These are phyloP conservation scores for Malurus splendens DNA, from an alignment of 2,797 vertebrate genomes.

Conservation along the genomic window DNA sequence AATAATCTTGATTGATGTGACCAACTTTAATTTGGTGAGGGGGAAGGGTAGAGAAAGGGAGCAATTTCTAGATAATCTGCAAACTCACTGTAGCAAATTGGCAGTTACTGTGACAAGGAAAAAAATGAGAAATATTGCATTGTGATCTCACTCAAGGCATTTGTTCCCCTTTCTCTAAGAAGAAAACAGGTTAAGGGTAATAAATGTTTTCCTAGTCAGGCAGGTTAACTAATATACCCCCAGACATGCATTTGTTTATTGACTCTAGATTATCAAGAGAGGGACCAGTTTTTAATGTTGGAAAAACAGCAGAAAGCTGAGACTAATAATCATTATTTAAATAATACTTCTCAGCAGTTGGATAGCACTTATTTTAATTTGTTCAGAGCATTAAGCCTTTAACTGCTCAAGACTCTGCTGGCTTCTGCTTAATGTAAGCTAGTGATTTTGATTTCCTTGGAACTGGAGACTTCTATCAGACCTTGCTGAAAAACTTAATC, in stretches of 20 bases:
- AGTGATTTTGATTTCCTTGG: not conserved
- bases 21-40: constrained; percentile 29
- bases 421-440: not conserved
- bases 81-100: not conserved
- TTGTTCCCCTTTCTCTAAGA: not conserved
- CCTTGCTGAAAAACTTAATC: not conserved
- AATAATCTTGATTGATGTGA: constrained; percentile 44
- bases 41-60: not conserved
- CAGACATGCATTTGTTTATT: not conserved
- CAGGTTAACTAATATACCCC: not conserved
- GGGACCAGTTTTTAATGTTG: not conserved
- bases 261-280: not conserved
- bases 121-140: not conserved
- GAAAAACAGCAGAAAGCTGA: not conserved
- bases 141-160: not conserved
- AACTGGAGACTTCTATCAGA: not conserved
- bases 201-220: not conserved
- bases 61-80: not conserved
- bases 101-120: not conserved
- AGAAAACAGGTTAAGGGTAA: not conserved
- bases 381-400: not conserved
- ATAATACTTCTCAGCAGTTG: not conserved
- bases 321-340: not conserved
- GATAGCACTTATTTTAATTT: not conserved
- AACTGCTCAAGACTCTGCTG: not conserved